Percentiles rank a stretch among this genome's conserved stretches.
These are phyloP conservation scores for Leptopilina syphax DNA, from an alignment of 2,888 invertebrate species.

Conservation along the genomic window DNA sequence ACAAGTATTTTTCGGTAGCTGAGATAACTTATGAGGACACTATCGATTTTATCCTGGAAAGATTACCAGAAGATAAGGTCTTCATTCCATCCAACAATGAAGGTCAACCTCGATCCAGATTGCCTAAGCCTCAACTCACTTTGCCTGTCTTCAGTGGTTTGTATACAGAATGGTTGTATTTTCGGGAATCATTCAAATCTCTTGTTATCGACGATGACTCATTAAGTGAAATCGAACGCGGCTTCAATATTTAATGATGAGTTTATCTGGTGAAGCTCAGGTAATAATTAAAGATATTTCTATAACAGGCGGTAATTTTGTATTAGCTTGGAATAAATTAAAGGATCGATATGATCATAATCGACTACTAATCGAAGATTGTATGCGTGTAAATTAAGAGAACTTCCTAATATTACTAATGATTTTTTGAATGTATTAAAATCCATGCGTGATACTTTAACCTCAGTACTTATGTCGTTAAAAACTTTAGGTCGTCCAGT, in stretches of 20 bases:
- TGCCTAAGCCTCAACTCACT: not conserved
- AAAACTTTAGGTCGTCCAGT: slow-evolving; percentile 43
- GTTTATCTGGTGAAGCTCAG: slow-evolving; percentile 43
- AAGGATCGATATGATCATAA: slow-evolving; percentile 46
- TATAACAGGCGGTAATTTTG: slow-evolving; percentile 47
- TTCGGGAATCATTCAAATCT: slow-evolving; percentile 45
- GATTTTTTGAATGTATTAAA: slow-evolving; percentile 43
- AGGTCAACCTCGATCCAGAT: not conserved
- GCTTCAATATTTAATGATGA: slow-evolving; percentile 42
- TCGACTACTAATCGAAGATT: slow-evolving; percentile 43
- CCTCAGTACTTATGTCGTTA: slow-evolving; percentile 41
- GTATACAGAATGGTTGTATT: slow-evolving; percentile 47
- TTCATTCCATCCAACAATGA: not conserved
- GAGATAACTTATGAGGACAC: not conserved
- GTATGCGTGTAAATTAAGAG: slow-evolving; percentile 43
- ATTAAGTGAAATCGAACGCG: slow-evolving; percentile 17
- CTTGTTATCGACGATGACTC: slow-evolving; percentile 21
- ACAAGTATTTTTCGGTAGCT: not conserved
- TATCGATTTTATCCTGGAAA: not conserved
- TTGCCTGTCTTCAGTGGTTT: slow-evolving; percentile 43
- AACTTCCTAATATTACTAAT: slow-evolving; percentile 31
- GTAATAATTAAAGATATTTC: slow-evolving; percentile 42
- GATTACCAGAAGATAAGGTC: not conserved
- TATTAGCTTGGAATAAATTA: slow-evolving; percentile 44
- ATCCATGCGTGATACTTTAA: slow-evolving; percentile 44